Conservation (phyloP, 2,888 invertebrate species). For the Drosophila aldrichi region DNA sequence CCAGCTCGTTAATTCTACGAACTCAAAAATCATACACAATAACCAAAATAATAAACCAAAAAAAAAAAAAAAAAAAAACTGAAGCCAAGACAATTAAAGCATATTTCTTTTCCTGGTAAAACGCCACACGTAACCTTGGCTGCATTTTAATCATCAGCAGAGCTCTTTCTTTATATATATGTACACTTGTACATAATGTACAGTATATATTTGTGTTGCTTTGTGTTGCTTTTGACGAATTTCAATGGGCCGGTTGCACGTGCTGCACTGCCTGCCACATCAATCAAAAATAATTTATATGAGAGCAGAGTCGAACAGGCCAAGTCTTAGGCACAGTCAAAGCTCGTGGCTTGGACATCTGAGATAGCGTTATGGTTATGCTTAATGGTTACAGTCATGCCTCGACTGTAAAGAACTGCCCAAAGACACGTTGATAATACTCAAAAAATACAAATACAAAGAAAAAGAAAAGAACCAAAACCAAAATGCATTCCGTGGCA, state of each 20-base stretch:
- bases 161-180: neutral
- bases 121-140: slow-evolving; percentile 77
- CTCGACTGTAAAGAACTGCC: slow-evolving; percentile 38
- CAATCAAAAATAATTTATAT: slow-evolving; percentile 79
- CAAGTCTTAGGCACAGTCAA: slow-evolving; percentile 26
- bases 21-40: slow-evolving; percentile 72
- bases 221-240: slow-evolving; percentile 46
- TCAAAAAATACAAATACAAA: slow-evolving; percentile 9
- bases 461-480: neutral
- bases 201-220: neutral
- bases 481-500: slow-evolving; percentile 60
- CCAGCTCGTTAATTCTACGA: slow-evolving; percentile 72
- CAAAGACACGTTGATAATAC: slow-evolving; percentile 53
- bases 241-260: slow-evolving; percentile 65
- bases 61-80: slow-evolving; percentile 28
- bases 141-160: slow-evolving; percentile 73
- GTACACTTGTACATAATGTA: neutral
- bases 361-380: slow-evolving; percentile 53
- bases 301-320: slow-evolving; percentile 58
- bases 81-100: slow-evolving; percentile 71
- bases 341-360: slow-evolving; percentile 65
- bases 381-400: slow-evolving; percentile 52
- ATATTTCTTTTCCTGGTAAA: slow-evolving; percentile 48
- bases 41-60: slow-evolving; percentile 27
- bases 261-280: slow-evolving; percentile 67